Conservation (phyloP, 1,140 invertebrate genomes). For the Macrocentrus cingulum region DNA sequence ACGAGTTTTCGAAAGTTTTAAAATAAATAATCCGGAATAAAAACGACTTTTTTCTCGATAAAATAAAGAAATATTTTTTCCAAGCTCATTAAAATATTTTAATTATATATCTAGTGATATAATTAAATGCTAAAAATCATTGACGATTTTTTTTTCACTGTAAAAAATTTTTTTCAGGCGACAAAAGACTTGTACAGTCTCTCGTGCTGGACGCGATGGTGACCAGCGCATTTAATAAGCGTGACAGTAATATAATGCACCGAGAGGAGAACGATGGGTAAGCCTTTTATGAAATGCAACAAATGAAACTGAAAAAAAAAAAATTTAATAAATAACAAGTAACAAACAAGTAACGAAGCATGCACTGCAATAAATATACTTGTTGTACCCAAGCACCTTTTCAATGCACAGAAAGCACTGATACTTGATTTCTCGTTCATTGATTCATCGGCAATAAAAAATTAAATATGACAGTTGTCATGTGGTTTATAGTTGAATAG, state of each 20-base stretch:
- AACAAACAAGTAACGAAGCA: constrained; percentile 26
- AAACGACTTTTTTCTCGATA: too few relatives aligned
- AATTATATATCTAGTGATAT: too few relatives aligned
- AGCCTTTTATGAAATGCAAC: constrained; percentile 31
- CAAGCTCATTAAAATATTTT: too few relatives aligned
- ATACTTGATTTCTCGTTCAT: constrained; percentile 20
- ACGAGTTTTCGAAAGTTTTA: too few relatives aligned
- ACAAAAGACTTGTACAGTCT: constrained; percentile 79
- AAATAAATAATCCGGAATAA: too few relatives aligned
- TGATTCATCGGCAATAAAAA: constrained; percentile 20
- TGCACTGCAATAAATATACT: constrained; percentile 32
- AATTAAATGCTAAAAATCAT: too few relatives aligned
- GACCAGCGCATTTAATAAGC: constrained; percentile 71
- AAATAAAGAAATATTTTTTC: too few relatives aligned
- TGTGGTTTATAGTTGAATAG: constrained; percentile 15
- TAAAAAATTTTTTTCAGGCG: constrained; percentile 60
- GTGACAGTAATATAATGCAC: constrained; percentile 55
- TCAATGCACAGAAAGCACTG: constrained; percentile 31
- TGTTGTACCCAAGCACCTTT: constrained; percentile 31
- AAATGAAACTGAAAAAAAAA: constrained; percentile 5
- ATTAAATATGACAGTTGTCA: constrained; percentile 20
- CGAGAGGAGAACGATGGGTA: constrained; percentile 53
- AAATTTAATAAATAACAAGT: constrained; percentile 11
- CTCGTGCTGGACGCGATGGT: constrained; percentile 80
- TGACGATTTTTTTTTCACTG: constrained; percentile 23